Percentiles rank a stretch among this genome's conserved stretches.
Evolutionary conservation across 2,797 vertebrate genomes (phyloP).

Genomic region (Pitangus sulphuratus): DNA sequence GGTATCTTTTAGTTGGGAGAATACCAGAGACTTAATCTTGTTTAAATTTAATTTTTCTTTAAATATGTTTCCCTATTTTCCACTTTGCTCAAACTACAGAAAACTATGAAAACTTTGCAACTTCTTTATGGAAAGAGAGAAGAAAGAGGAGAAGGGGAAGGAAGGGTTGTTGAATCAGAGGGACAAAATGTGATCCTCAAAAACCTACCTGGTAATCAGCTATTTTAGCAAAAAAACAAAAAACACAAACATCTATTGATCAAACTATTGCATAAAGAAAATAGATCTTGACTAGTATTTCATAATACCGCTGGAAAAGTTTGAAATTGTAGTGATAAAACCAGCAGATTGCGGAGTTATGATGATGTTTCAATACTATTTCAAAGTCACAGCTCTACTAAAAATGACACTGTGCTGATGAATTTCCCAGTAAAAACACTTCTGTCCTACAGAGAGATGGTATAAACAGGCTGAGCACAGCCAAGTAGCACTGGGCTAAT

Average conservation of each 20-base stretch:
- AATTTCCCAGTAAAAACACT: neutral
- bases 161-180: neutral
- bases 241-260: neutral
- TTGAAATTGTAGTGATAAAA: neutral
- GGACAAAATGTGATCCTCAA: neutral
- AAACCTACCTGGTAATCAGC: neutral
- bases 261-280: neutral
- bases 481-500: neutral
- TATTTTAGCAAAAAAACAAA: neutral
- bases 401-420: neutral
- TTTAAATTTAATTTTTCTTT: neutral
- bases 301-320: neutral
- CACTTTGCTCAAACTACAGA: neutral
- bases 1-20: neutral
- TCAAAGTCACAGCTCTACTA: neutral
- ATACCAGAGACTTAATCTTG: neutral
- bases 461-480: neutral
- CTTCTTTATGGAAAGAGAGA: neutral
- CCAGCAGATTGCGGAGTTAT: neutral
- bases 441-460: neutral
- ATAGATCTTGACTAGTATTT: neutral
- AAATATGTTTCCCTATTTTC: neutral
- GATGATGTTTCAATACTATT: neutral
- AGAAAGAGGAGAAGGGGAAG: neutral
- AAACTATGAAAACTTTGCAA: neutral